phyloP scores from a whole-genome alignment of 2,888 invertebrate genomes.

The Sarcophaga subvicina region DNA sequence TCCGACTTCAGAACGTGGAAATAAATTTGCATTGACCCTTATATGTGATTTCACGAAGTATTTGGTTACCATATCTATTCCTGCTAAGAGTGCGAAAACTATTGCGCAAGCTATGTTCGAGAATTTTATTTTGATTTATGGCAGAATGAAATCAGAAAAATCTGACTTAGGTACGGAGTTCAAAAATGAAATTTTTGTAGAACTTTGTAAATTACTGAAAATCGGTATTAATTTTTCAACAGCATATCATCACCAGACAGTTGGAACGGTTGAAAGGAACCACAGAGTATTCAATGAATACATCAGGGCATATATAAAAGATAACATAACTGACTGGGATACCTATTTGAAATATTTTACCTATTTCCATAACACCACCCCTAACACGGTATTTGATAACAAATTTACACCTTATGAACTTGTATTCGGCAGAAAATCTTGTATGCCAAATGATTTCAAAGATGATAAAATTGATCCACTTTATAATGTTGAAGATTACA shows the following conservation, averaged over 20 bases:
- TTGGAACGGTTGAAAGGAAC: slow-evolving; percentile 38
- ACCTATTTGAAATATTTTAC: slow-evolving; percentile 39
- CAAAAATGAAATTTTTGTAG: slow-evolving; percentile 26
- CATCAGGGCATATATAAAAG: slow-evolving; percentile 19
- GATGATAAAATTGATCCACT: slow-evolving; percentile 22
- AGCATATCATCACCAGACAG: slow-evolving; percentile 40
- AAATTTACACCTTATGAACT: slow-evolving; percentile 39
- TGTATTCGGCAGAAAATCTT: slow-evolving; percentile 17
- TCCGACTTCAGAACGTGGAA: slow-evolving; percentile 56
- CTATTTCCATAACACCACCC: slow-evolving; percentile 33
- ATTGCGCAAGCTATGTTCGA: slow-evolving; percentile 24
- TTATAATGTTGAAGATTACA: slow-evolving; percentile 8
- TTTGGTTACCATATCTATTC: slow-evolving; percentile 63
- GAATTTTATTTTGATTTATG: slow-evolving; percentile 42
- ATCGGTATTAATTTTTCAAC: slow-evolving; percentile 34
- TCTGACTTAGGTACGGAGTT: slow-evolving; percentile 43
- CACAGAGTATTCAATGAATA: slow-evolving; percentile 48
- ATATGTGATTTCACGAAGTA: slow-evolving; percentile 69
- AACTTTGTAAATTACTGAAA: slow-evolving; percentile 28
- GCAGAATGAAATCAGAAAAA: slow-evolving; percentile 2
- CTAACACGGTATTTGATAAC: slow-evolving; percentile 34
- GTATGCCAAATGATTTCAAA: slow-evolving; percentile 9
- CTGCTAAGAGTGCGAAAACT: slow-evolving; percentile 70
- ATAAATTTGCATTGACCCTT: slow-evolving; percentile 48
- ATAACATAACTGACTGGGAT: slow-evolving; percentile 33